These are phyloP conservation scores for Lacerta bilineata DNA, from an alignment of 2,797 vertebrate species.

Conservation along the genomic window DNA sequence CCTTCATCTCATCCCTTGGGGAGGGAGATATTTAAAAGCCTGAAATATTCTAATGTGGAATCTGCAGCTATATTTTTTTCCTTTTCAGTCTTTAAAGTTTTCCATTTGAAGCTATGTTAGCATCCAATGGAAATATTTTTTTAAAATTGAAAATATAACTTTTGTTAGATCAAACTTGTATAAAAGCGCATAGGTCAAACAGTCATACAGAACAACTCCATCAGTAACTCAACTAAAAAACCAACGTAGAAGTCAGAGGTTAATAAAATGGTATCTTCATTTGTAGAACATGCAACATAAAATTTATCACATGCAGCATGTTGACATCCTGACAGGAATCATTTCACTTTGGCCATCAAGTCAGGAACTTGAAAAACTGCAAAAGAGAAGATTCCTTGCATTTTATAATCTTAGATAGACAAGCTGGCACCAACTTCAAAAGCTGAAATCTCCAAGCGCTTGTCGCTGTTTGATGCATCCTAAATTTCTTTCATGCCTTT, in stretches of 20 bases:
- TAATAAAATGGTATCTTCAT: background rate
- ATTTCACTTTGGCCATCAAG: background rate
- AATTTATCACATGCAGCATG: background rate
- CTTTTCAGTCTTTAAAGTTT: constrained; percentile 15
- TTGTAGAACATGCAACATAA: background rate
- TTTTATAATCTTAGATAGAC: constrained; percentile 6
- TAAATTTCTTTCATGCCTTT: background rate
- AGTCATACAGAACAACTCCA: background rate
- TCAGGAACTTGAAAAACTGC: background rate
- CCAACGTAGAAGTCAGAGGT: background rate
- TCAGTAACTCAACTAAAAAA: background rate
- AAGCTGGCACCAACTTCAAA: background rate
- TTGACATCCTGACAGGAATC: background rate
- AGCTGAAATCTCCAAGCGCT: constrained; percentile 15
- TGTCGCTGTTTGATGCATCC: background rate
- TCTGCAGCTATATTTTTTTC: background rate
- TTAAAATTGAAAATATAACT: background rate
- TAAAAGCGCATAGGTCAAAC: background rate
- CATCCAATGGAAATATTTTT: background rate
- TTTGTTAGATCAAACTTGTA: background rate
- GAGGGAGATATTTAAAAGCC: background rate
- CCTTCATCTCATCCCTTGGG: background rate
- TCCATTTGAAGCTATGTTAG: background rate
- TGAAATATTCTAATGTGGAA: background rate
- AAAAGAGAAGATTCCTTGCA: background rate